Percentiles rank a stretch among this genome's conserved stretches.
Conservation (phyloP, 2,888 invertebrate genomes). For the Pherbina coryleti region DNA sequence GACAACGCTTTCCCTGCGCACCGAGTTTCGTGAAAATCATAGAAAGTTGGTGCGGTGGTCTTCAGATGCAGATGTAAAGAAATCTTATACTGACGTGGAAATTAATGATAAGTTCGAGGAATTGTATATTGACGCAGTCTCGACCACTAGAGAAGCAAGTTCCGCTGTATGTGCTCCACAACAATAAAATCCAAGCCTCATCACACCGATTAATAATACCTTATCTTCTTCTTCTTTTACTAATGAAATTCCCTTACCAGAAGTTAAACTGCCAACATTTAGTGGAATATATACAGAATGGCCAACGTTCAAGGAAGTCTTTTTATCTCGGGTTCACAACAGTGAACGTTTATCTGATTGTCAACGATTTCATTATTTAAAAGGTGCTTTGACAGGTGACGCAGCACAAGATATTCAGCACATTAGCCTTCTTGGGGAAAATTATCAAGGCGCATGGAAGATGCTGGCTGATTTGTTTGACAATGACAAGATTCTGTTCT, state of each 20-base stretch:
- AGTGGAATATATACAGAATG: conserved; percentile 31
- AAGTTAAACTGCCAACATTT: conserved; percentile 33
- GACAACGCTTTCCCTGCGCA: no score
- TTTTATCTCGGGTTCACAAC: conserved; percentile 13
- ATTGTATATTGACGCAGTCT: neutral
- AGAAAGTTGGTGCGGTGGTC: neutral
- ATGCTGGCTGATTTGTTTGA: conserved; percentile 27
- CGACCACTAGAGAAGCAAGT: neutral
- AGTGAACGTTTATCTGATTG: conserved; percentile 3
- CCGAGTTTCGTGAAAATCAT: conserved; percentile 12
- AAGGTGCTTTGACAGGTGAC: conserved; percentile 19
- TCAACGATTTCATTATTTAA: conserved; percentile 37
- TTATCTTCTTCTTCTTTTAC: no score
- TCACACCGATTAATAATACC: no score
- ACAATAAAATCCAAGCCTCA: no score
- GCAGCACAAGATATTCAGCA: conserved; percentile 37
- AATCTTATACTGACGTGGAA: neutral
- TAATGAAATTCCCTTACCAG: conserved; percentile 16
- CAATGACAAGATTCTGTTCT: conserved; percentile 32
- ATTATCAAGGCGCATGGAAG: conserved; percentile 28
- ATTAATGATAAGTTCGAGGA: neutral
- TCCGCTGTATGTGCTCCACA: neutral
- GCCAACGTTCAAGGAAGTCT: conserved; percentile 32
- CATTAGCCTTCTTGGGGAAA: conserved; percentile 33
- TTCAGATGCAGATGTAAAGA: neutral